phyloP scores from a whole-genome alignment of 1,140 invertebrate species.

The Bombus polaris region DNA sequence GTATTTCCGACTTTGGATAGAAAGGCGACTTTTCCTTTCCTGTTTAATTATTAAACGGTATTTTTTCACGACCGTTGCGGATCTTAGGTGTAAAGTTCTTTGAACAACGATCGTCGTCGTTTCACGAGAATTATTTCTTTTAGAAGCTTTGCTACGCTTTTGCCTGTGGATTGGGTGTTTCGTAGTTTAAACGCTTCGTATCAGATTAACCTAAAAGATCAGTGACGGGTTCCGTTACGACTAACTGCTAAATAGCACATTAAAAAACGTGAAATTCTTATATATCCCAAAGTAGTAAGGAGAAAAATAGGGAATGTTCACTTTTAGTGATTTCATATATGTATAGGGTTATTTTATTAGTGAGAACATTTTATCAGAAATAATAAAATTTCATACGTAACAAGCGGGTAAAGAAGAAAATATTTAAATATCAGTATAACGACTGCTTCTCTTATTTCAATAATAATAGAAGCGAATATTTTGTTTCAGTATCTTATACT shows the following conservation, averaged over 20 bases:
- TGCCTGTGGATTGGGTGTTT: not conserved
- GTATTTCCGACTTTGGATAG: not conserved
- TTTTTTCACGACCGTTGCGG: not conserved
- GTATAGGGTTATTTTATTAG: too few relatives aligned
- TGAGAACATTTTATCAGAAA: not conserved
- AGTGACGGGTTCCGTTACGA: not conserved
- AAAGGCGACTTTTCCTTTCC: not conserved
- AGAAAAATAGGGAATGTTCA: too few relatives aligned
- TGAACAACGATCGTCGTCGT: not conserved
- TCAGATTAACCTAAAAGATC: not conserved
- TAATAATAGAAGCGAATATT: too few relatives aligned
- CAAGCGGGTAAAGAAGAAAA: not conserved
- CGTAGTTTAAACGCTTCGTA: not conserved
- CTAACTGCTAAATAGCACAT: not conserved
- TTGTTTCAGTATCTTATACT: not conserved
- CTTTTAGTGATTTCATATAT: too few relatives aligned
- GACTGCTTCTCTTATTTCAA: too few relatives aligned
- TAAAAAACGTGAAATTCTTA: not conserved
- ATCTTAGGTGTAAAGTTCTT: not conserved
- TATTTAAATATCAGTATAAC: too few relatives aligned
- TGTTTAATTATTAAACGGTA: not conserved
- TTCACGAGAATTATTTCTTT: not conserved
- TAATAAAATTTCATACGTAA: not conserved
- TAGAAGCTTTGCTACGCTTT: too few relatives aligned
- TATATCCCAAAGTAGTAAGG: not conserved